Evolutionary conservation across 2,797 vertebrate species (phyloP).

Genomic region (Calcarius lapponicus): DNA sequence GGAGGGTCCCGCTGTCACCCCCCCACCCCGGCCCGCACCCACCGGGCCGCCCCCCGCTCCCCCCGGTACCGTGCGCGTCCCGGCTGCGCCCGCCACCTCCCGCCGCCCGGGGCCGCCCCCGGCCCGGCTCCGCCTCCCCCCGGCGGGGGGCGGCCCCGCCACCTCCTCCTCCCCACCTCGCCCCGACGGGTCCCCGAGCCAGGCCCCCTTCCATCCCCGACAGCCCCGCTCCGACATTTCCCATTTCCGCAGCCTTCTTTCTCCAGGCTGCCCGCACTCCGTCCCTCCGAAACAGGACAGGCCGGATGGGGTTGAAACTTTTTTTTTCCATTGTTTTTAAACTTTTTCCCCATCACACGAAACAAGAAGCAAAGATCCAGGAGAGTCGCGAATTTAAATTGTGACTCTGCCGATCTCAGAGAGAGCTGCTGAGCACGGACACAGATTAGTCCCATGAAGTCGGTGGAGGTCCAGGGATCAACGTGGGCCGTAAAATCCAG

Average conservation of each 20-base stretch:
- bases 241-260: neutral
- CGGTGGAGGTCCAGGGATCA: neutral
- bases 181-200: neutral
- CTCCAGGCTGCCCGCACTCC: fast-evolving
- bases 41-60: neutral
- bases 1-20: neutral
- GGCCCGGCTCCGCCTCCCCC: neutral
- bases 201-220: neutral
- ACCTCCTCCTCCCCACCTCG: neutral
- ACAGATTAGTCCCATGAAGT: neutral
- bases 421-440: neutral
- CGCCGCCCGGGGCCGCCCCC: neutral
- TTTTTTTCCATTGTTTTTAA: neutral
- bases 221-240: neutral
- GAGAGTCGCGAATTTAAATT: fast-evolving
- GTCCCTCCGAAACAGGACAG: neutral
- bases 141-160: neutral
- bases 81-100: neutral
- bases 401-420: neutral
- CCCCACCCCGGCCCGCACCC: neutral
- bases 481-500: neutral
- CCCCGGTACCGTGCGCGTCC: neutral
- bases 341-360: neutral
- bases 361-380: neutral
- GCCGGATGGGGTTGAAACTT: neutral